phyloP scores from a whole-genome alignment of 2,888 invertebrate species.

The Pseudolycoriella hygida region DNA sequence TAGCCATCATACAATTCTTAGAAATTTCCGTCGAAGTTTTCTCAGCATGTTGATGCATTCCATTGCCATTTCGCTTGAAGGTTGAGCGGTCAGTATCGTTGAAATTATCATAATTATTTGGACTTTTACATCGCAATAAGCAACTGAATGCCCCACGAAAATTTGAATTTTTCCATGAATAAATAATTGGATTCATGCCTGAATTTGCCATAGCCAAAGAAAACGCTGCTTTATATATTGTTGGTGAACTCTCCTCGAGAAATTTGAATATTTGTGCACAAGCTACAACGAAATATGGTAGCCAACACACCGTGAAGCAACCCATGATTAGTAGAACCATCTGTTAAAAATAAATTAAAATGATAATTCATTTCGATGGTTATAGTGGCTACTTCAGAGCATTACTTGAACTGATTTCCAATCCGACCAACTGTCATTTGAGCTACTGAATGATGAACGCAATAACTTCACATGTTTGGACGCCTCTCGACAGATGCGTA shows the following conservation, averaged over 20 bases:
- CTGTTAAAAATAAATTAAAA: constrained; percentile 33
- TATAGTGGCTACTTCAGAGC: no score
- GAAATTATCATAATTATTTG: constrained; percentile 24
- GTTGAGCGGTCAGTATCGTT: no score
- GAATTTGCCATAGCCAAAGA: constrained; percentile 64
- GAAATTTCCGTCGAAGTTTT: no score
- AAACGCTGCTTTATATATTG: constrained; percentile 44
- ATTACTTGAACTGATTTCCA: constrained; percentile 63
- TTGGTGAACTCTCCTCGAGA: constrained; percentile 33
- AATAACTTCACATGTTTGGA: constrained; percentile 50
- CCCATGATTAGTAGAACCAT: constrained; percentile 61
- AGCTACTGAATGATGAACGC: constrained; percentile 37
- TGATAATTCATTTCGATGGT: background rate
- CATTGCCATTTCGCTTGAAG: no score
- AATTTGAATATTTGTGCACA: constrained; percentile 40
- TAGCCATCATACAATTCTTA: no score
- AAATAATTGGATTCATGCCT: constrained; percentile 64
- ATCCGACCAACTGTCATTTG: constrained; percentile 37
- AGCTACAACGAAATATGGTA: constrained; percentile 56
- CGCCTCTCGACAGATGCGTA: constrained; percentile 63
- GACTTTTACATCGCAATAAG: constrained; percentile 44
- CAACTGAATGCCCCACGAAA: constrained; percentile 55
- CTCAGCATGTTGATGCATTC: no score
- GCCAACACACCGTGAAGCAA: constrained; percentile 65
- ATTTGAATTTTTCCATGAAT: constrained; percentile 70